phyloP scores from a whole-genome alignment of 2,113 vertebrate genomes.

The Butorides virescens region DNA sequence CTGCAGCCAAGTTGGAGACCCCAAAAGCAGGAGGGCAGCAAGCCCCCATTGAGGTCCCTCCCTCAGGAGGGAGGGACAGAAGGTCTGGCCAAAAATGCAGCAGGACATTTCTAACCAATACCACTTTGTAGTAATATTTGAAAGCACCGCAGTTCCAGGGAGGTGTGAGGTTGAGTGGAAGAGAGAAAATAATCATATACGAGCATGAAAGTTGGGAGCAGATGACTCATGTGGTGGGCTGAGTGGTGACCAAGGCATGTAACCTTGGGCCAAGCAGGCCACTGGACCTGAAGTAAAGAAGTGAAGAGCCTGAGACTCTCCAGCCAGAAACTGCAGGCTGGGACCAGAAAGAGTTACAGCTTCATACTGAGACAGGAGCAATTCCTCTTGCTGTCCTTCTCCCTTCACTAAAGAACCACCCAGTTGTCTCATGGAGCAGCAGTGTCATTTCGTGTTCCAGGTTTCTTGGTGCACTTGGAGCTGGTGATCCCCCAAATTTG shows the following conservation, averaged over 20 bases:
- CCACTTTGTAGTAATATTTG: neutral
- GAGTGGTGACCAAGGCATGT: neutral
- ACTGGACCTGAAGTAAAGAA: neutral
- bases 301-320: neutral
- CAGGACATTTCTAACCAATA: neutral
- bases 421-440: neutral
- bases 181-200: neutral
- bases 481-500: neutral
- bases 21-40: neutral
- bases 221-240: neutral
- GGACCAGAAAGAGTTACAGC: neutral
- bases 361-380: neutral
- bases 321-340: neutral
- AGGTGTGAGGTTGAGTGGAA: neutral
- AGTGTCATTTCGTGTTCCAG: neutral
- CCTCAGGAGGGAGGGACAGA: neutral
- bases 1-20: neutral
- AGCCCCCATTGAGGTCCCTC: rapidly evolving
- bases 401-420: neutral
- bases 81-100: neutral
- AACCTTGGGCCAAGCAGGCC: neutral
- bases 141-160: rapidly evolving
- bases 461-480: neutral
- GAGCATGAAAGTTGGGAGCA: neutral
- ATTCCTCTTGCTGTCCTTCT: neutral